Conservation (phyloP, 2,113 vertebrate species). For the Cygnus atratus region DNA sequence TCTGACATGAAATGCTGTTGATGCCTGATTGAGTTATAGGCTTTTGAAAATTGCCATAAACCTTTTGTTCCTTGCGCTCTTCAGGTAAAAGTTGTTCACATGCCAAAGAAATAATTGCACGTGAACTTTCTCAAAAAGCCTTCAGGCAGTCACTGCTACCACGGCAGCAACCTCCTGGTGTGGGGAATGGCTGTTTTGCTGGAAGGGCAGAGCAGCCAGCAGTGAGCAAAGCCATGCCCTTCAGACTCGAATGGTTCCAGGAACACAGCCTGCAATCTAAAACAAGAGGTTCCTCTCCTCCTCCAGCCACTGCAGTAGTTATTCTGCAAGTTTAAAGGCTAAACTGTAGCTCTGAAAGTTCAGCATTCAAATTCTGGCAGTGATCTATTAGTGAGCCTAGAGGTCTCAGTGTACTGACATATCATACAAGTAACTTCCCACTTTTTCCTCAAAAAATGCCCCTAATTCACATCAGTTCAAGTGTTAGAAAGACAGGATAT, state of each 20-base stretch:
- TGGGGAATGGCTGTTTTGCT: neutral
- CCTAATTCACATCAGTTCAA: neutral
- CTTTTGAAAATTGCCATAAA: slow-evolving; percentile 39
- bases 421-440: neutral
- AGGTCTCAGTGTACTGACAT: neutral
- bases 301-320: neutral
- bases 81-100: slow-evolving; percentile 16
- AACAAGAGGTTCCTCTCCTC: neutral
- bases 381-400: neutral
- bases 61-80: slow-evolving; percentile 14
- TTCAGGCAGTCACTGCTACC: neutral
- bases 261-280: neutral
- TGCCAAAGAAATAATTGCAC: slow-evolving; percentile 10
- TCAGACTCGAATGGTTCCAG: neutral
- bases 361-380: slow-evolving; percentile 8
- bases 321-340: neutral
- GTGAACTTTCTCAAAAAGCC: slow-evolving; percentile 6
- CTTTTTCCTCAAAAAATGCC: neutral
- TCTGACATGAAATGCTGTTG: neutral
- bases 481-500: neutral
- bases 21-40: neutral
- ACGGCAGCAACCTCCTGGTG: neutral
- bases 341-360: neutral
- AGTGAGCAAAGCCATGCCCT: neutral
- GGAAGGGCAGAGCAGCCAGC: neutral